Evolutionary conservation across 2,113 vertebrate genomes (phyloP).

Genomic region (Solea solea): DNA sequence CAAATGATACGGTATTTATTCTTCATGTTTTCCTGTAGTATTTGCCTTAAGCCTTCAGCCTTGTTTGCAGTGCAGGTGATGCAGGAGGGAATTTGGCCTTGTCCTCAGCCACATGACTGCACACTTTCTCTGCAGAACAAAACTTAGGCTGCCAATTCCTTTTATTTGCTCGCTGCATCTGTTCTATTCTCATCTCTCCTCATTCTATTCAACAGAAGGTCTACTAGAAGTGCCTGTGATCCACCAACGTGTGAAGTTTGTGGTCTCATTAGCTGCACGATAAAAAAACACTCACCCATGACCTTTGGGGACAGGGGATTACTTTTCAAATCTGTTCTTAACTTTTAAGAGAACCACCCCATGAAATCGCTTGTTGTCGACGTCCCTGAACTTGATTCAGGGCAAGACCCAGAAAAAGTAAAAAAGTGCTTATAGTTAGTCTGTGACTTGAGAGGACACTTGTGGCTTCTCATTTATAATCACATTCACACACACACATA

Average conservation of each 20-base stretch:
- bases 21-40: too few species aligned
- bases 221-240: slow-evolving; percentile 20
- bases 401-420: background rate
- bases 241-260: slow-evolving; percentile 25
- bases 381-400: background rate
- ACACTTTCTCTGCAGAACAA: too few species aligned
- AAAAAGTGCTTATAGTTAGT: slow-evolving; percentile 4
- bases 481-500: slow-evolving; percentile 13
- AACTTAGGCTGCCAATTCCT: too few species aligned
- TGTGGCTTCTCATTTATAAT: background rate
- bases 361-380: slow-evolving; percentile 17
- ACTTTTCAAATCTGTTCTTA: slow-evolving; percentile 34
- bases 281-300: slow-evolving; percentile 28
- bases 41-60: too few species aligned
- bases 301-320: slow-evolving; percentile 4
- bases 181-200: background rate
- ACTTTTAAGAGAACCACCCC: slow-evolving; percentile 18
- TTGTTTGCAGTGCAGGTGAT: background rate
- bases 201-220: background rate
- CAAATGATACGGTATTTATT: too few species aligned
- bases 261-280: slow-evolving; percentile 40
- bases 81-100: background rate
- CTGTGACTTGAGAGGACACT: background rate
- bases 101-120: background rate
- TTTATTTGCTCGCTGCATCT: background rate